A percentile compares a stretch with the other conserved stretches of the same genome.
These are phyloP conservation scores for Mungos mungo DNA, from an alignment of 2,113 vertebrate genomes.

Conservation along the genomic window DNA sequence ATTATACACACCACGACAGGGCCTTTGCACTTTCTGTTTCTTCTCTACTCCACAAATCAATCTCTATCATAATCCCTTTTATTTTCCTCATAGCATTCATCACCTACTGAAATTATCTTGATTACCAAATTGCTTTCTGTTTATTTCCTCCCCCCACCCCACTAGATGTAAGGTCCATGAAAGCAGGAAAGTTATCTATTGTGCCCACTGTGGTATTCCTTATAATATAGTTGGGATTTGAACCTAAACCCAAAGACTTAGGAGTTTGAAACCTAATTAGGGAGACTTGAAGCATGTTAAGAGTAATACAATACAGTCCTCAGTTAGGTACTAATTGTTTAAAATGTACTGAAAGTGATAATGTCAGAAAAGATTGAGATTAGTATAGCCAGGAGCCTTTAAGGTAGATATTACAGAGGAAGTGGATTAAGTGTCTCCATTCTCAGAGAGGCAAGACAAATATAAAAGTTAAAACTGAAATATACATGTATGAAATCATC, in stretches of 20 bases:
- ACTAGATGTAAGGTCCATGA: background rate
- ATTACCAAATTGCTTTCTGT: conserved; percentile 4
- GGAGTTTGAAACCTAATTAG: background rate
- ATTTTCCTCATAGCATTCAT: background rate
- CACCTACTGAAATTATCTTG: background rate
- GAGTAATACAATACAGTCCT: background rate
- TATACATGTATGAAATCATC: background rate
- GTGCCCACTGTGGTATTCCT: background rate
- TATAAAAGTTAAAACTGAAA: background rate
- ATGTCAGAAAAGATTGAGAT: background rate
- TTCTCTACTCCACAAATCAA: background rate
- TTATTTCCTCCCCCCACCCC: background rate
- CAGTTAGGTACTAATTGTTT: background rate
- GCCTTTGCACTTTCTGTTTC: background rate
- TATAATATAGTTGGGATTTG: background rate
- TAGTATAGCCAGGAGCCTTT: background rate
- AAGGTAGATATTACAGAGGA: background rate
- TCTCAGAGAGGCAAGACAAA: background rate
- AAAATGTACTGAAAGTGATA: background rate
- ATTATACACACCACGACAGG: background rate
- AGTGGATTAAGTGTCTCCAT: background rate
- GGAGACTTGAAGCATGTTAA: background rate
- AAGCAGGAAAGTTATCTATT: background rate
- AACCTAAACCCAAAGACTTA: background rate
- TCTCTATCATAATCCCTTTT: background rate